Base-by-base conservation (phyloP, 1,140 invertebrate genomes). In the Sinonovacula constricta region DNA sequence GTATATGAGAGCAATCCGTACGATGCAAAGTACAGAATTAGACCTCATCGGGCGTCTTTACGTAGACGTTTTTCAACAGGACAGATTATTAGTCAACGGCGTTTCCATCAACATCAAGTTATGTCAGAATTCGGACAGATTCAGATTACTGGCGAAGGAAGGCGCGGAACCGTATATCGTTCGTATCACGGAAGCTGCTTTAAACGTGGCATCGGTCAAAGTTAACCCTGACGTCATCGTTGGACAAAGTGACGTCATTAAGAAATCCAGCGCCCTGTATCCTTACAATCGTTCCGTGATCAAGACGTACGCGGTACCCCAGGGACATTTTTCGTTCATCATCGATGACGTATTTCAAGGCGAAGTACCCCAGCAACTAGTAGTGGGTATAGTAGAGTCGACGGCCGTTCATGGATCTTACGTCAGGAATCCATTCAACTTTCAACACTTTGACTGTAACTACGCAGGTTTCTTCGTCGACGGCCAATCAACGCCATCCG, bases 231-330 rank as follows among this genome's bases (percentile, higher is more conserved):
- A 53, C 39, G 65, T 67, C 39, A 49, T 67, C 18, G 14, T 51
- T 14, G 65, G 33, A 3, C 7, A 51, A 15, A n/a, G 4, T 53
- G 49, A 67, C 3, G 28, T 65, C 34, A 18, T 65, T 10, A 65
- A 65, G 31, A 65, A 26, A 34, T 39, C 62, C 31, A 65, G 49
- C 65, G 65, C 65, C 22, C 22, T 51, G 24, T 51, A 67, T 28
- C 65, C 65, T 15, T 67, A 51, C 39, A 67, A 3, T 53, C 65
- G 65, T 53, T 67, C 65, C 39, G 30, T 49, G 12, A n/a, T 67
- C 65, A 67, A 67, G 65, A 67, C 65, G 2, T 67, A 67, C 49
- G 65, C 65, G 26, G 39, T 67, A 30, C 39, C 65, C 22, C n/a
- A 28, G 31, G 65, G 65, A 67, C 65, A 67, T 3, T 67, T 51